Conservation (phyloP, 2,888 invertebrate species). For the Phyllotreta cruciferae region DNA sequence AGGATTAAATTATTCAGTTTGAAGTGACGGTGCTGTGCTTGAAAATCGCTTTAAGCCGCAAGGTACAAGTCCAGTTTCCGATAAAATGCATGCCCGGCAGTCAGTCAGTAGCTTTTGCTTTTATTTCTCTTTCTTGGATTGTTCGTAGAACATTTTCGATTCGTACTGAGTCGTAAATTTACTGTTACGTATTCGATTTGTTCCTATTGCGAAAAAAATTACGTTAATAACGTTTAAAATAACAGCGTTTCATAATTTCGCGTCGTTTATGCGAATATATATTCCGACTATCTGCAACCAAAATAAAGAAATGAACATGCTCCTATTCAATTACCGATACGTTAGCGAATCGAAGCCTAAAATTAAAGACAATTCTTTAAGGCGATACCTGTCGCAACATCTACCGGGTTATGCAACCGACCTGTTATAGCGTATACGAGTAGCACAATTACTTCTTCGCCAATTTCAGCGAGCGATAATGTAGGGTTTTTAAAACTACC, state of each 20-base stretch:
- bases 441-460: conserved; percentile 10
- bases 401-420: neutral
- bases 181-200: too few species aligned
- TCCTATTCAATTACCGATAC: too few species aligned
- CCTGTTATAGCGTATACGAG: neutral
- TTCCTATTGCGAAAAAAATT: too few species aligned
- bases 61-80: conserved; percentile 27
- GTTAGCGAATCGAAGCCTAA: conserved; percentile 8
- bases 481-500: conserved; percentile 12
- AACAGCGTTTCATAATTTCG: too few species aligned
- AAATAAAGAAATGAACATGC: too few species aligned
- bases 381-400: conserved; percentile 12
- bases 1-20: too few species aligned
- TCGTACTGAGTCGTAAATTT: too few species aligned
- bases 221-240: too few species aligned
- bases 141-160: too few species aligned
- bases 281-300: too few species aligned
- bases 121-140: conserved; percentile 19
- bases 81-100: conserved; percentile 25
- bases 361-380: conserved; percentile 20
- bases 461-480: conserved; percentile 20
- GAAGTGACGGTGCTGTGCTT: too few species aligned
- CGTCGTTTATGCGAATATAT: too few species aligned
- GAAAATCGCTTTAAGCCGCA: conserved; percentile 7
- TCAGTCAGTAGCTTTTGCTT: conserved; percentile 30